Evolutionary conservation across 2,113 vertebrate species (phyloP).

Genomic region (Vulpes lagopus): DNA sequence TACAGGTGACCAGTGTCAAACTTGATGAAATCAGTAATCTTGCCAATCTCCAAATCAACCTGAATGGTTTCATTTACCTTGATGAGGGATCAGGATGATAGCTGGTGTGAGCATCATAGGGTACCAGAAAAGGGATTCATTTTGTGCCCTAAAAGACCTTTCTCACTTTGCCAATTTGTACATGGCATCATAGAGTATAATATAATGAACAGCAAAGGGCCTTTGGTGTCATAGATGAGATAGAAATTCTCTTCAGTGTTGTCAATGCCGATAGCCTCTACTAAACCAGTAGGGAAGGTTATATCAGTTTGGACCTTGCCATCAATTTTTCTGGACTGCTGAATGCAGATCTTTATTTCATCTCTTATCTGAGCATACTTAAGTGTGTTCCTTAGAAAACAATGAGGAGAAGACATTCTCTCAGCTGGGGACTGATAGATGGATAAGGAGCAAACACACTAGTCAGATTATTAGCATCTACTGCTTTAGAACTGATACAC

Average conservation of each 20-base stretch:
- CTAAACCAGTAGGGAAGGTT: background rate
- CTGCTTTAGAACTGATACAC: conserved; percentile 91
- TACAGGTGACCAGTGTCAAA: background rate
- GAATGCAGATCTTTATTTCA: background rate
- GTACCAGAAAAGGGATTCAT: background rate
- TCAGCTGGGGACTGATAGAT: conserved; percentile 91
- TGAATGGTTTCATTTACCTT: background rate
- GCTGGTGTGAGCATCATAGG: background rate
- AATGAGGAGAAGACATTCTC: background rate
- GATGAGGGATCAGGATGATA: background rate
- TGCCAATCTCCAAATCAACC: background rate
- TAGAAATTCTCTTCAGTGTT: background rate
- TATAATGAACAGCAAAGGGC: background rate
- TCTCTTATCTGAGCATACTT: background rate
- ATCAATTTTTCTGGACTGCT: background rate
- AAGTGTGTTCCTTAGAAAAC: background rate
- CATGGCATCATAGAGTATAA: background rate
- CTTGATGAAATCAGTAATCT: background rate
- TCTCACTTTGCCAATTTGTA: background rate
- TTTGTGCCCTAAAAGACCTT: background rate
- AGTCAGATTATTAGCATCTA: conserved; percentile 94
- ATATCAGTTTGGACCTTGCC: background rate
- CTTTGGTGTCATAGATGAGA: background rate
- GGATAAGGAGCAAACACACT: conserved; percentile 93
- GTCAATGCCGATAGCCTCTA: background rate